Evolutionary conservation across 1,140 invertebrate genomes (phyloP).

Genomic region (Streblospio benedicti): DNA sequence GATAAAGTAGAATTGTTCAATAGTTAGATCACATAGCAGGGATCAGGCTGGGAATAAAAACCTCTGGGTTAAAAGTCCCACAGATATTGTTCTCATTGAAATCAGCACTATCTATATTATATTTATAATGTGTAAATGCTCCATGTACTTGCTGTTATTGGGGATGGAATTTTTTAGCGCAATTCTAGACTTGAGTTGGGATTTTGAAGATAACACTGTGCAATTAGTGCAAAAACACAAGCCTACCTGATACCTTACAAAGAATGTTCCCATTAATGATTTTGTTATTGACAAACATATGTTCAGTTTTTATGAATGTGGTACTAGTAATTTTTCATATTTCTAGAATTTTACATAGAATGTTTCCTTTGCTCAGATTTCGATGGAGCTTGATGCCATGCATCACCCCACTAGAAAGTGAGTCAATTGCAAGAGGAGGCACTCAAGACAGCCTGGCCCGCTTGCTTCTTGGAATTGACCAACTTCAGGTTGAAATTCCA

Average conservation of each 20-base stretch:
- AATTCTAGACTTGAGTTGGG: no score
- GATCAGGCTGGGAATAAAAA: neutral
- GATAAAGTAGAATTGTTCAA: no score
- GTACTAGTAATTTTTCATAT: neutral
- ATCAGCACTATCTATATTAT: neutral
- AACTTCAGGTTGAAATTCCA: slow-evolving; percentile 24
- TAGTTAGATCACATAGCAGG: neutral
- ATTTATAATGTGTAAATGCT: neutral
- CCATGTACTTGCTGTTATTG: neutral
- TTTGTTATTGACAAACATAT: no score
- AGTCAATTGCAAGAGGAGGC: slow-evolving; percentile 4
- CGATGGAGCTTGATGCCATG: slow-evolving; percentile 25
- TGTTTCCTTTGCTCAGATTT: slow-evolving; percentile 19
- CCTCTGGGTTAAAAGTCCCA: neutral
- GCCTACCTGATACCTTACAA: no score
- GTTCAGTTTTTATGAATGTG: no score
- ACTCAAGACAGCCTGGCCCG: slow-evolving; percentile 25
- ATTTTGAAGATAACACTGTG: no score
- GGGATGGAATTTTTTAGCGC: no score
- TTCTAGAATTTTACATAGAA: neutral
- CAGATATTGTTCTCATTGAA: neutral
- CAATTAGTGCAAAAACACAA: no score
- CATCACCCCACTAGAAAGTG: slow-evolving; percentile 22
- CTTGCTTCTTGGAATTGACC: slow-evolving; percentile 30
- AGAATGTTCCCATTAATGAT: no score